These are phyloP conservation scores for Diplazon laetatorius DNA, from an alignment of 2,888 invertebrate species.

Conservation along the genomic window DNA sequence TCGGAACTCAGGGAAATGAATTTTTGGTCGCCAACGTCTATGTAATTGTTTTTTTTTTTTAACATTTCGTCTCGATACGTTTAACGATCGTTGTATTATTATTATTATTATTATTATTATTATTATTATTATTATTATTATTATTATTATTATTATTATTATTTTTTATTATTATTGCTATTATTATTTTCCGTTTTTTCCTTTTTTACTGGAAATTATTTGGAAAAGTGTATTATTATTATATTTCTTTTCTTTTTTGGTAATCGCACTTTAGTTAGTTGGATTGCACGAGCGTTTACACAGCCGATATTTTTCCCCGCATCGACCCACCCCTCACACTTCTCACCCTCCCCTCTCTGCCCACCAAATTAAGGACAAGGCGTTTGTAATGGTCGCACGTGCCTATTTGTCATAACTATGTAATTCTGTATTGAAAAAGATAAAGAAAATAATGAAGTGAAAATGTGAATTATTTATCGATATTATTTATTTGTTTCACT, in stretches of 20 bases:
- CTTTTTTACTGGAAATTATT: no score
- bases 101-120: no score
- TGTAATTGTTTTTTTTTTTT: slow-evolving; percentile 83
- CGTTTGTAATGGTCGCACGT: not conserved
- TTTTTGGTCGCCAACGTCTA: slow-evolving; percentile 93
- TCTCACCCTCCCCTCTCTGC: no score
- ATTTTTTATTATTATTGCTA: no score
- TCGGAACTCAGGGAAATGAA: slow-evolving; percentile 92
- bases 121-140: no score
- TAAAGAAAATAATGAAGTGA: not conserved
- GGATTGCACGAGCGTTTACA: no score
- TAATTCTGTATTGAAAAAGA: not conserved
- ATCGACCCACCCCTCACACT: not conserved
- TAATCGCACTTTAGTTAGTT: no score
- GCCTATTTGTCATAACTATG: slow-evolving; percentile 6
- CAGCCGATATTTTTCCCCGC: not conserved
- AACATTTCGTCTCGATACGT: not conserved
- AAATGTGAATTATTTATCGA: not conserved
- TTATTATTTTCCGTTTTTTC: no score
- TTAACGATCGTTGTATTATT: no score
- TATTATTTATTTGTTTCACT: not conserved
- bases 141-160: no score
- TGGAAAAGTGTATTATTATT: no score
- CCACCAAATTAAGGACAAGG: not conserved
- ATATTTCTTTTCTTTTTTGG: no score